Base-by-base conservation (phyloP, 2,113 vertebrate genomes). In the Otis tarda region DNA sequence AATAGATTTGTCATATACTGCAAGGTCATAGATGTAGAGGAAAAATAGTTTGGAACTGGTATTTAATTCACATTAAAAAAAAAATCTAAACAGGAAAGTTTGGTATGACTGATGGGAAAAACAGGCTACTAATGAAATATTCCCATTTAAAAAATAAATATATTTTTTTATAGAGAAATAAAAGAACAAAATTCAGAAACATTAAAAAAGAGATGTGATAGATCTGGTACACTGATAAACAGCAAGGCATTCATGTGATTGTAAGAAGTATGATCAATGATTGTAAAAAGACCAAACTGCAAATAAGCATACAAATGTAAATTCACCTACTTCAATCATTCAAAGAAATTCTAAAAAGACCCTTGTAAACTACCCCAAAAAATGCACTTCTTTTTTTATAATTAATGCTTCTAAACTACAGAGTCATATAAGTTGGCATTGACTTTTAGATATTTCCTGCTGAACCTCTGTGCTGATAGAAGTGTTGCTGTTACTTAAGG, bases 321-420 rank as follows among this genome's bases (percentile, higher is more conserved):
- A 64, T 67, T 86, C 14, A 71, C 28, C 43, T 43, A 37, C 8
- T 67, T 83, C 47, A 35, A 3, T 18, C 6, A 39, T 73, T 57
- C 45, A 53, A 57, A 53, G 7, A 74, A 65, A 16, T 53, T 19
- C 65, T 53, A 27, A 77, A 85, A 90, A 67, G 12, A 33, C 6
- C 7, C 8, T 55, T 84, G 41, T 57, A 90, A 67, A 59, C 5
- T 37, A 25, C 11, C 3, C 10, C 4, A 27, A 69, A 64, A 28
- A 1, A 1, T 3, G 2, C 3, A 11, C 0, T 59, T 27, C 0
- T 47, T 49, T 39, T 65, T 67, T 43, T 10, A 24, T 57, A 65
- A 33, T 17, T 35, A 53, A 67, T 53, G 4, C 10, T 65, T 9
- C 18, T 65, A 27, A 89, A 39, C 17, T 68, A 50, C 12, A 25